phyloP scores from a whole-genome alignment of 1,140 invertebrate genomes.

The Popillia japonica region DNA sequence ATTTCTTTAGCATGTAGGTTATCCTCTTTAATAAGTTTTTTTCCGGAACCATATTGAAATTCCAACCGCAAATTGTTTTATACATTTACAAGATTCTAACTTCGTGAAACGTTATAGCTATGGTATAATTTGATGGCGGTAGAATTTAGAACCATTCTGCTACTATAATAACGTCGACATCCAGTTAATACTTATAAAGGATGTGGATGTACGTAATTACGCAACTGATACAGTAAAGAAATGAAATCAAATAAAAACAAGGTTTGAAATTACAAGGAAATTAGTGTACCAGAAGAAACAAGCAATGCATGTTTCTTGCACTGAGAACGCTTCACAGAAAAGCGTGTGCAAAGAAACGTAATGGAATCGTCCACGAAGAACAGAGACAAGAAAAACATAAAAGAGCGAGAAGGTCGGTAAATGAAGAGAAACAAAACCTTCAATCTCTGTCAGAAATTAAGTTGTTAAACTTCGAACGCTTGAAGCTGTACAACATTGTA shows the following conservation, averaged over 20 bases:
- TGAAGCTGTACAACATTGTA: constrained; percentile 43
- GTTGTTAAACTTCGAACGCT: constrained; percentile 45
- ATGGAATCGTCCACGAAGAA: constrained; percentile 9
- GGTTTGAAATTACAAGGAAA: constrained; percentile 9
- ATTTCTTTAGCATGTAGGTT: too few species aligned
- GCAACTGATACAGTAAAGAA: background rate
- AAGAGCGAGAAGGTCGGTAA: constrained; percentile 7
- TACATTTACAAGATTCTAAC: too few species aligned
- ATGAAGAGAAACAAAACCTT: constrained; percentile 41
- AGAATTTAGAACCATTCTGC: too few species aligned
- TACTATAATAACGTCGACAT: too few species aligned
- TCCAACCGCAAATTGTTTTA: too few species aligned
- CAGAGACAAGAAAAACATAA: background rate
- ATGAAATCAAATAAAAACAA: background rate
- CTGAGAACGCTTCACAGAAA: constrained; percentile 4
- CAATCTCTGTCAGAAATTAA: constrained; percentile 46
- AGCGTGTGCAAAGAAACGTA: constrained; percentile 4
- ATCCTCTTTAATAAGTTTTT: too few species aligned
- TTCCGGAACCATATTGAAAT: too few species aligned
- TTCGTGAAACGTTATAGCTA: too few species aligned
- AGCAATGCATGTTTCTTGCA: constrained; percentile 8
- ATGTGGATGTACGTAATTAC: too few species aligned
- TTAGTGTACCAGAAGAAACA: background rate
- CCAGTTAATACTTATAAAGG: too few species aligned
- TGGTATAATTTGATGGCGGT: too few species aligned